Conservation (phyloP, 37 sponge, comb jelly and placozoan species). For the Oopsacas minuta region DNA sequence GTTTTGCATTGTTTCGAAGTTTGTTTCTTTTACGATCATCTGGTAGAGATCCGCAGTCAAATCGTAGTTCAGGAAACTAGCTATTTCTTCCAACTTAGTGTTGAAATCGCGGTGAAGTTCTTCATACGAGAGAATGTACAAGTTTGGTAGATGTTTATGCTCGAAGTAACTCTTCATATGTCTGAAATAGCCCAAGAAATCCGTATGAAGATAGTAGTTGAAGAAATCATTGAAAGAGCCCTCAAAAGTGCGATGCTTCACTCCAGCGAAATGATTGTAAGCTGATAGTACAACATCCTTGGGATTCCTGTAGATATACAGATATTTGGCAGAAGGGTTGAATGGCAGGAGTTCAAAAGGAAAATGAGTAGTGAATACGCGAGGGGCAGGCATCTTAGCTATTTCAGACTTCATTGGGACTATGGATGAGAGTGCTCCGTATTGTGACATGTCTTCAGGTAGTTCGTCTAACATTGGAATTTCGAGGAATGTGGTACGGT, state of each 20-base stretch:
- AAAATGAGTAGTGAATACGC: conserved; percentile 2
- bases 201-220: conserved; percentile 5
- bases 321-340: neutral
- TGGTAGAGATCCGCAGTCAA: neutral
- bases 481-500: conserved; percentile 10
- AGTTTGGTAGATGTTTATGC: neutral
- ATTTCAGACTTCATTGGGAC: neutral
- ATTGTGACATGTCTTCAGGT: neutral
- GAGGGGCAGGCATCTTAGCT: neutral
- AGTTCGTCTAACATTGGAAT: conserved; percentile 2
- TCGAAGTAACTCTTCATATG: conserved; percentile 7
- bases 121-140: neutral
- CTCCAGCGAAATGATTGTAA: neutral
- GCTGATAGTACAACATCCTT: neutral
- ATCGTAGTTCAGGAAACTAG: neutral
- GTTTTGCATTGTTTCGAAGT: neutral
- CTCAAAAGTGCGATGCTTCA: neutral
- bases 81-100: neutral
- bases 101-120: neutral
- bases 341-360: conserved; percentile 1
- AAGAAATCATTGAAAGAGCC: neutral
- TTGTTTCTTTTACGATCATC: neutral
- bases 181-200: neutral
- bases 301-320: neutral
- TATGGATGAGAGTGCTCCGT: neutral